Conservation (phyloP, 2,797 vertebrate species). For the Acanthurus leucopareius region DNA sequence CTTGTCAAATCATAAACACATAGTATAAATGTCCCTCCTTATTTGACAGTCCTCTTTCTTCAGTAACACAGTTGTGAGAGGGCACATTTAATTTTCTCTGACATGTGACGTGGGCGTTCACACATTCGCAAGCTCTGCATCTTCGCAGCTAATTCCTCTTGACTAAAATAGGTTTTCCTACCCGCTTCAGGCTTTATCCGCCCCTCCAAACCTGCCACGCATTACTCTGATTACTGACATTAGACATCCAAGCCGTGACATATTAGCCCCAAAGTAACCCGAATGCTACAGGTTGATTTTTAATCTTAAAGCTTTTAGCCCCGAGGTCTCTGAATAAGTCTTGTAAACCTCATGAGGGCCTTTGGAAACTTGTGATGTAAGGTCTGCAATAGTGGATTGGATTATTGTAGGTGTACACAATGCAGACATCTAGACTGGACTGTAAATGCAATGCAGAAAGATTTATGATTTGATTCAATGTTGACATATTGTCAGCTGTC, state of each 20-base stretch:
- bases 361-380: background rate
- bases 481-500: background rate
- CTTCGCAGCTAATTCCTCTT: conserved; percentile 51
- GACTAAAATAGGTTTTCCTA: conserved; percentile 53
- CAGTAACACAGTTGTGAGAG: conserved; percentile 13
- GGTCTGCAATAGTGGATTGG: conserved; percentile 4
- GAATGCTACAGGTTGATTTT: conserved; percentile 8
- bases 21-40: background rate
- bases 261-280: conserved; percentile 16
- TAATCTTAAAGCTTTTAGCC: conserved; percentile 29
- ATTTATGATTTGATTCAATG: no score
- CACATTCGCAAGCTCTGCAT: conserved; percentile 51
- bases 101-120: conserved; percentile 44
- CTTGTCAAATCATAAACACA: conserved; percentile 30
- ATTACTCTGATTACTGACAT: conserved; percentile 58
- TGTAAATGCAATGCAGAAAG: no score
- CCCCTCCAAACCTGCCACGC: conserved; percentile 24
- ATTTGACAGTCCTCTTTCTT: conserved; percentile 16
- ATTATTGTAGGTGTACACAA: background rate
- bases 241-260: conserved; percentile 53
- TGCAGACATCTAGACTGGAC: background rate
- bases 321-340: conserved; percentile 3
- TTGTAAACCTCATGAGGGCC: conserved; percentile 16
- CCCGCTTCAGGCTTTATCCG: conserved; percentile 44
- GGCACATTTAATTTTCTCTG: conserved; percentile 40